Base-by-base conservation (phyloP, 2,888 invertebrate genomes). In the Acleris cristana region DNA sequence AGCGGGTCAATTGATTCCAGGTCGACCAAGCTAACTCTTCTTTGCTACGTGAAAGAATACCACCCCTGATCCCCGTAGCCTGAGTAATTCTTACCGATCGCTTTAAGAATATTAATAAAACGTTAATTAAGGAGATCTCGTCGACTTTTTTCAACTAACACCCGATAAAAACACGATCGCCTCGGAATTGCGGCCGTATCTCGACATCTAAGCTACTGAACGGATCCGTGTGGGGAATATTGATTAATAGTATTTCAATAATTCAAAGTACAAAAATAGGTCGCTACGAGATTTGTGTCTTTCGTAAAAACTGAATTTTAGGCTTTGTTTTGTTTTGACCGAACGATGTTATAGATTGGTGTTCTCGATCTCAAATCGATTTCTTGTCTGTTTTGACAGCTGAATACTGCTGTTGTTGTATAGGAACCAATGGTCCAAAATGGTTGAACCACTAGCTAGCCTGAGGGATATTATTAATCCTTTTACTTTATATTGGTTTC, bases 101-200 rank as follows among this genome's bases (percentile, higher is more conserved):
- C 40, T 67, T 62, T 62, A 58, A 67, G 66, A 67, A 67, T 67
- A 63, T 67, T 67, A 63, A 67, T 63, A 67, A 67, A 67, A 54
- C 67, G 48, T 49, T 49, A 63, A 63, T 58, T 63, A 67, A 67
- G 58, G 40, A 40, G 52, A 52, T 52, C 55, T 65, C 61, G 55
- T 45, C 58, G 44, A 63, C 62, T 67, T 67, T 67, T 63, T 67
- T 49, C 44, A 66, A 56, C 56, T 53, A 58, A 58, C 57, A 57
- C 55, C 8, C 16, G 63, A 56, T 40, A 58, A 67, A 58, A 62
- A 58, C 62, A 63, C 48, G 65, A 54, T 54, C 51, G 51, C 62
- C 57, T 58, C 62, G 57, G 57, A 63, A 53, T 48, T 45, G 66
- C 40, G 23, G 26, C 55, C 59, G 44, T 60, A 53, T 48, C 54